Evolutionary conservation across 2,888 invertebrate species (phyloP), one percentile per base, ranked within the genome.

Genomic region (Altica lythri): DNA sequence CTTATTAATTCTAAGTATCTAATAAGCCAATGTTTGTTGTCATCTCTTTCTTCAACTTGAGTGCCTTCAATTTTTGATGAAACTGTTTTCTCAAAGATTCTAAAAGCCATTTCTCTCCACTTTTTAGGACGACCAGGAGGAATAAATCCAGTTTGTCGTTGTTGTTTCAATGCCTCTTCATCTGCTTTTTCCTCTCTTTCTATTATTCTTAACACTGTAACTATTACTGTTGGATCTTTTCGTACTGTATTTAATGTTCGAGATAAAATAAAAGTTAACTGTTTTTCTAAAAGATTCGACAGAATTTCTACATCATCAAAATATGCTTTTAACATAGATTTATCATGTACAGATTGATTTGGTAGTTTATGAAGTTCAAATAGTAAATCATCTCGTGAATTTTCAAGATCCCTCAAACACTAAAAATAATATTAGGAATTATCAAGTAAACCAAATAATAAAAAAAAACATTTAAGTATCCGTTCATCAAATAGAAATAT

Each of bases 181-280:
- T 99, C 99, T 22, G 92, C 88, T 77, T 92, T 92, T 71, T 99
- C 97, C 75, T 99, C 99, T 48, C 98, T 81, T 75, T 99, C 98
- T 67, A 99, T 93, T 49, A 99, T 96, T 62, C 99, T 82, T 27
- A 99, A 76, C 0, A 94, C 96, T 4, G 97, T 97, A 0, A 99
- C 99, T 64, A 99, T 92, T 5, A 95, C 88, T 0, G 93, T 94
- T 0, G 95, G 95, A 71, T 95, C 93, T 73, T 95, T 94, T 14
- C 96, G 82, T 0, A 97, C 95, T 1, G 95, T 95, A 71, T 95
- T 95, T 38, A 99, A 78, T 1, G 96, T 93, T 54, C 97, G 82
- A 55, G 90, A 90, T 46, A 98, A 75, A 57, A 96, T 90, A 37
- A 97, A 80, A 72, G 91, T 89, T 37, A 99, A 83, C 73, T 97